Conservation (phyloP, 2,113 vertebrate species). For the Ovibos moschatus region DNA sequence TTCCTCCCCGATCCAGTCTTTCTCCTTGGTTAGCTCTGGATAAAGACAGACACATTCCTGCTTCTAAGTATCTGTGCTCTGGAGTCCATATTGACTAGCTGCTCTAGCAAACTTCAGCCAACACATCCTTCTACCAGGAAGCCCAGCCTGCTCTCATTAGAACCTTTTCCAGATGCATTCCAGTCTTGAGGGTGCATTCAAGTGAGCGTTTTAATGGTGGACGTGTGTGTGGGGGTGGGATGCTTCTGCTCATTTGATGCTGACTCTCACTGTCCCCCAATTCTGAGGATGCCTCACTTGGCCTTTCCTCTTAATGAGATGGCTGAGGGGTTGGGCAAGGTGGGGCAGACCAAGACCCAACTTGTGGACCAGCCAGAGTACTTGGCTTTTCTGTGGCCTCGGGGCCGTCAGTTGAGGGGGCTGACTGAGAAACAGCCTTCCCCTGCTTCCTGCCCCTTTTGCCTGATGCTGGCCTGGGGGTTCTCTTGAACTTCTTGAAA, state of each 20-base stretch:
- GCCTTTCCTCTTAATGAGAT: not conserved
- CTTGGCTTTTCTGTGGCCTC: not conserved
- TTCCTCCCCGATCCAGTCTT: not conserved
- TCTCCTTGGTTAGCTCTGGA: not conserved
- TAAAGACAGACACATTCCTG: not conserved
- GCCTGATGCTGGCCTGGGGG: not conserved
- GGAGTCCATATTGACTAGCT: not conserved
- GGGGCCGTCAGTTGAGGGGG: accelerated
- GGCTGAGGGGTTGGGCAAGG: not conserved
- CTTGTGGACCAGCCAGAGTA: accelerated
- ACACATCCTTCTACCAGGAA: not conserved
- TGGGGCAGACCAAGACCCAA: not conserved
- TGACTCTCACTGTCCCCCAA: not conserved
- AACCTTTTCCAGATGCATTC: not conserved
- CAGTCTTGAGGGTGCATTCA: not conserved
- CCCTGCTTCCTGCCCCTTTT: not conserved
- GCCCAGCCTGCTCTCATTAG: not conserved
- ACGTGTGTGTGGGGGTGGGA: accelerated
- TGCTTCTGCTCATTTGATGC: not conserved
- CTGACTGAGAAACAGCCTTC: not conserved
- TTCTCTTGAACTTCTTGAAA: not conserved
- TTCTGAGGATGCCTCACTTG: not conserved
- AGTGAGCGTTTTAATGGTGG: not conserved
- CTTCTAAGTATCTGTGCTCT: not conserved
- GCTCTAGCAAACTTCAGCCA: not conserved